These are phyloP conservation scores for Gopherus flavomarginatus DNA, from an alignment of 2,113 vertebrate genomes.

Conservation along the genomic window DNA sequence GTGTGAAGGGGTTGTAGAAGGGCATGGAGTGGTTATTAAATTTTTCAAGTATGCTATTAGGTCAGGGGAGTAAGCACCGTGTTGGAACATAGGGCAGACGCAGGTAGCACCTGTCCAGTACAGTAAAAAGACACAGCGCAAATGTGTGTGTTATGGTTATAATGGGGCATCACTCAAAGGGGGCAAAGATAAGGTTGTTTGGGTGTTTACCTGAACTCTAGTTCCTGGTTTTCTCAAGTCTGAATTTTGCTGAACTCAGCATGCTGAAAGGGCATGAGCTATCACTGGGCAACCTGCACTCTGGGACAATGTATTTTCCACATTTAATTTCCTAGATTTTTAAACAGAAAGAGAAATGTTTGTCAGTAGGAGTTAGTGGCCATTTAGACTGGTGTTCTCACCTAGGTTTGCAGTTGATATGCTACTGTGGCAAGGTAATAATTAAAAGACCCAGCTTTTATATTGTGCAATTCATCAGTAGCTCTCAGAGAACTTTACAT, in stretches of 20 bases:
- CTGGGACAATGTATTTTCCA: background rate
- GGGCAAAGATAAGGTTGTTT: background rate
- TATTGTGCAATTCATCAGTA: background rate
- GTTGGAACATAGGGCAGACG: background rate
- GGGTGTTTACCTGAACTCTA: background rate
- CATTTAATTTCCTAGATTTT: background rate
- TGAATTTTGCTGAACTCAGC: background rate
- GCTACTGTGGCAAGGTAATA: background rate
- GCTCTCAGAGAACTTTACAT: background rate
- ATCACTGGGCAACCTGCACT: background rate
- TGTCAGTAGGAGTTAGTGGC: background rate
- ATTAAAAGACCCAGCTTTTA: background rate
- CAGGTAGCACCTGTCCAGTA: background rate
- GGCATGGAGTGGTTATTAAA: background rate
- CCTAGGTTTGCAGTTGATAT: background rate
- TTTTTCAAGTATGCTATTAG: background rate
- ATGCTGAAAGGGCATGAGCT: background rate
- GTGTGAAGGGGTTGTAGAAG: background rate
- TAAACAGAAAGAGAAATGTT: background rate
- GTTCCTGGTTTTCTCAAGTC: background rate
- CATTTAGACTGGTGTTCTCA: background rate
- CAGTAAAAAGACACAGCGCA: background rate
- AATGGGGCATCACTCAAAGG: background rate
- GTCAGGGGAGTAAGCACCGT: background rate
- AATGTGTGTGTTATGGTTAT: background rate